Percentiles rank a stretch among this genome's conserved stretches.
These are phyloP conservation scores for Notolabrus celidotus DNA, from an alignment of 2,797 vertebrate genomes.

Conservation along the genomic window DNA sequence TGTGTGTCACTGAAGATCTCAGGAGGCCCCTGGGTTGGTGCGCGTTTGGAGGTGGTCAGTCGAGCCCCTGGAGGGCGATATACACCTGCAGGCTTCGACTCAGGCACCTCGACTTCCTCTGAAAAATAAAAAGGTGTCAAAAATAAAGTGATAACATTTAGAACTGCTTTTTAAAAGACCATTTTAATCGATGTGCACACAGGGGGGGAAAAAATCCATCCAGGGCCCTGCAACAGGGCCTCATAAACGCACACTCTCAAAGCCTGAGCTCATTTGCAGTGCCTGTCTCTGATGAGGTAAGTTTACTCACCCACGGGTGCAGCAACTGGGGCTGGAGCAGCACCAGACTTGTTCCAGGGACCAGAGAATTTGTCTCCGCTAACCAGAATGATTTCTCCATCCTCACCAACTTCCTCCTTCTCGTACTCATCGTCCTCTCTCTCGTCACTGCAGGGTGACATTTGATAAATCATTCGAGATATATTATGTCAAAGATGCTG, in stretches of 20 bases:
- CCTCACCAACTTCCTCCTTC: slow-evolving; percentile 94
- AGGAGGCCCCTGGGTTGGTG: slow-evolving; percentile 90
- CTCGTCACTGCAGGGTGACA: slow-evolving; percentile 87
- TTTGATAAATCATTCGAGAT: background rate
- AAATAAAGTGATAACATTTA: too few relatives aligned
- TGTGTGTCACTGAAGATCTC: slow-evolving; percentile 96
- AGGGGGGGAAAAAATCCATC: too few relatives aligned
- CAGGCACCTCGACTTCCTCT: slow-evolving; percentile 90
- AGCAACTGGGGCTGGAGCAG: slow-evolving; percentile 82
- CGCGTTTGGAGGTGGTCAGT: slow-evolving; percentile 84
- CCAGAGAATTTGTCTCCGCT: slow-evolving; percentile 90
- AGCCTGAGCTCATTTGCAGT: too few relatives aligned
- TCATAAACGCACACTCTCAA: too few relatives aligned
- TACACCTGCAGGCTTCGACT: slow-evolving; percentile 91
- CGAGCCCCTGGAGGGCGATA: slow-evolving; percentile 96
- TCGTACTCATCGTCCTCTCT: slow-evolving; percentile 96
- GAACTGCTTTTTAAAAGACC: too few relatives aligned
- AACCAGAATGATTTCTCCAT: slow-evolving; percentile 91
- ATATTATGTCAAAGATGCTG: too few relatives aligned
- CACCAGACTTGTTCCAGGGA: slow-evolving; percentile 95
- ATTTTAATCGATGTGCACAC: too few relatives aligned
- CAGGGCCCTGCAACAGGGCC: too few relatives aligned
- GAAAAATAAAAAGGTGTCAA: slow-evolving; percentile 3
- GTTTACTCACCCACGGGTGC: slow-evolving; percentile 78
- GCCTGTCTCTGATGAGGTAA: too few relatives aligned